Evolutionary conservation across 2,797 vertebrate species (phyloP).

Genomic region (Pteropus rufus): DNA sequence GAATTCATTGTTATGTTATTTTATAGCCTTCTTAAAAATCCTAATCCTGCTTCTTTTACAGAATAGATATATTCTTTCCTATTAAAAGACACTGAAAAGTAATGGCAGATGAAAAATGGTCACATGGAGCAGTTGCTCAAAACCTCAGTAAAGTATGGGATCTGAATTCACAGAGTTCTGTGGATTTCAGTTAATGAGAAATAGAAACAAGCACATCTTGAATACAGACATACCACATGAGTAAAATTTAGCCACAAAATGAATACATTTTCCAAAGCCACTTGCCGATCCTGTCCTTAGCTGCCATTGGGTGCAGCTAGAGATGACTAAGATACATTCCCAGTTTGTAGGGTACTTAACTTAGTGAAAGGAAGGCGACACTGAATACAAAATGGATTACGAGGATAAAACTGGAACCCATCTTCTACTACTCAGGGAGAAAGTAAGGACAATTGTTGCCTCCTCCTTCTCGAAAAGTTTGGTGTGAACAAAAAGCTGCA

Average conservation of each 20-base stretch:
- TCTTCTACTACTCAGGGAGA: not conserved
- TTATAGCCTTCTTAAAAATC: slow-evolving; percentile 40
- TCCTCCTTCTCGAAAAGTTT: not conserved
- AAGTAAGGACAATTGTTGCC: not conserved
- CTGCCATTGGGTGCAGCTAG: not conserved
- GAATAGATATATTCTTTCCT: slow-evolving; percentile 7
- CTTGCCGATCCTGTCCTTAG: not conserved
- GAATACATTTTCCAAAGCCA: not conserved
- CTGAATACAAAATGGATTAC: not conserved
- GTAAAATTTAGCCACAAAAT: not conserved
- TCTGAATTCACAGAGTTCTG: not conserved
- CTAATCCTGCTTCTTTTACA: slow-evolving; percentile 29
- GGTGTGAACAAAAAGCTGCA: not conserved
- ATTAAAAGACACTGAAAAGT: not conserved
- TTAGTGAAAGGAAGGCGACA: not conserved
- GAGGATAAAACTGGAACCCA: not conserved
- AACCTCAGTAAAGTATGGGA: not conserved
- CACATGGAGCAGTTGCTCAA: not conserved
- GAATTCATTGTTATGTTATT: slow-evolving; percentile 39
- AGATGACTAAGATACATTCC: not conserved
- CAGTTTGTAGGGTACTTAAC: not conserved
- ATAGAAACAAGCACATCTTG: not conserved
- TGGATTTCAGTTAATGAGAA: not conserved
- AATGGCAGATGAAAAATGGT: not conserved
- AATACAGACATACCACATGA: not conserved